Evolutionary conservation across 2,797 vertebrate species (phyloP).

Genomic region (Neopelma chrysocephalum): DNA sequence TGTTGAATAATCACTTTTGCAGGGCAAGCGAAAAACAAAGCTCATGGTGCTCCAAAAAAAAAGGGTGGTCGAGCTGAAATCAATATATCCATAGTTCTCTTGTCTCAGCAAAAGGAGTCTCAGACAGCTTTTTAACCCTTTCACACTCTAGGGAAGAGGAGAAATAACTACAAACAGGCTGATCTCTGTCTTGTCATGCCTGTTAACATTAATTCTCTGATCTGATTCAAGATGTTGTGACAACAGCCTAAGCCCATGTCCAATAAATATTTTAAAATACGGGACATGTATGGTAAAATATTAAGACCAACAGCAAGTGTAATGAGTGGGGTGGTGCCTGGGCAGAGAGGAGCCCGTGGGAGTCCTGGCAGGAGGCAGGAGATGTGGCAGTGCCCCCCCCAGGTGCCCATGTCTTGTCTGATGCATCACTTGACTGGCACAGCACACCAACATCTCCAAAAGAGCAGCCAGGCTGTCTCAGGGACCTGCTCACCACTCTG

Average conservation of each 20-base stretch:
- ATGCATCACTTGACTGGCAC: background rate
- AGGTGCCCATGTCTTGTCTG: background rate
- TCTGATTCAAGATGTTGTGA: background rate
- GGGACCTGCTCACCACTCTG: background rate
- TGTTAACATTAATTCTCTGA: background rate
- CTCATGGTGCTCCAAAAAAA: background rate
- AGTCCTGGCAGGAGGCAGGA: background rate
- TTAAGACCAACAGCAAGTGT: background rate
- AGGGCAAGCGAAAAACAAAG: constrained; percentile 40
- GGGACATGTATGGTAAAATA: background rate
- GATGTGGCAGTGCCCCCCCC: background rate
- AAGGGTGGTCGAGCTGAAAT: background rate
- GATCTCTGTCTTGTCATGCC: background rate
- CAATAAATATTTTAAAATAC: background rate
- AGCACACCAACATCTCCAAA: accelerated
- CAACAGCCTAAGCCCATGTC: background rate
- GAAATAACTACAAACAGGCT: background rate
- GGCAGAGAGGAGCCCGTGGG: accelerated
- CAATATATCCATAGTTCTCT: constrained; percentile 39
- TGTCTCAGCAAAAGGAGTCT: constrained; percentile 57
- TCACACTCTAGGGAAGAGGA: background rate
- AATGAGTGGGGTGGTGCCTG: background rate
- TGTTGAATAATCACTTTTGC: constrained; percentile 63
- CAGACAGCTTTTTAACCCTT: constrained; percentile 35
- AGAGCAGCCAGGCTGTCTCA: background rate